Conservation (phyloP, 1,140 invertebrate genomes). For the Schlechtendalia chinensis region DNA sequence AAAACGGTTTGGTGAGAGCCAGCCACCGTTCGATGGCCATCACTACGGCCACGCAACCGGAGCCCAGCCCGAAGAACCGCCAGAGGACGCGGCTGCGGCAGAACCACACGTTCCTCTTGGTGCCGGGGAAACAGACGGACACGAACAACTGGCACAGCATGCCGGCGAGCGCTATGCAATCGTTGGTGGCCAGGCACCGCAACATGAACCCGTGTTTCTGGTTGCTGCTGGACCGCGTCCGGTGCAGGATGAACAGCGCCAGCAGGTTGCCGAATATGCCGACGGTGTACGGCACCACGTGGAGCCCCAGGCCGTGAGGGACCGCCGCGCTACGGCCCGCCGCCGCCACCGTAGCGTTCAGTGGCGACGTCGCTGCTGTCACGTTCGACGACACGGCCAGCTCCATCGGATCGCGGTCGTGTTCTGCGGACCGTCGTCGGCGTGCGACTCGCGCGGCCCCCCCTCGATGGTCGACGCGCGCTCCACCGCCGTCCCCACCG, state of each 20-base stretch:
- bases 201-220: constrained; percentile 77
- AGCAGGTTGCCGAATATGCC: constrained; percentile 64
- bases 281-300: constrained; percentile 61
- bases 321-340: background rate
- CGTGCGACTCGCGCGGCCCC: background rate
- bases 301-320: constrained; percentile 50
- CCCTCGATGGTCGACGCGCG: background rate
- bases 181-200: constrained; percentile 73
- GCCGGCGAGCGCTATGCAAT: constrained; percentile 67
- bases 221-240: constrained; percentile 62
- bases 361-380: background rate
- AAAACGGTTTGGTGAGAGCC: constrained; percentile 80
- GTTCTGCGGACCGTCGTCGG: constrained; percentile 5
- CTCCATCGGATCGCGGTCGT: constrained; percentile 13
- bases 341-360: background rate
- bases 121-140: constrained; percentile 59
- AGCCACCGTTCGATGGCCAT: constrained; percentile 85
- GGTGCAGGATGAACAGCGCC: constrained; percentile 63
- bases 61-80: constrained; percentile 78
- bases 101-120: constrained; percentile 56
- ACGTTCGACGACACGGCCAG: constrained; percentile 12
- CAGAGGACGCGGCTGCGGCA: constrained; percentile 72
- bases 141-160: constrained; percentile 63
- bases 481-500: background rate
- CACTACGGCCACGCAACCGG: constrained; percentile 79